Base-by-base conservation (phyloP, 2,888 invertebrate species). In the Merodon equestris region DNA sequence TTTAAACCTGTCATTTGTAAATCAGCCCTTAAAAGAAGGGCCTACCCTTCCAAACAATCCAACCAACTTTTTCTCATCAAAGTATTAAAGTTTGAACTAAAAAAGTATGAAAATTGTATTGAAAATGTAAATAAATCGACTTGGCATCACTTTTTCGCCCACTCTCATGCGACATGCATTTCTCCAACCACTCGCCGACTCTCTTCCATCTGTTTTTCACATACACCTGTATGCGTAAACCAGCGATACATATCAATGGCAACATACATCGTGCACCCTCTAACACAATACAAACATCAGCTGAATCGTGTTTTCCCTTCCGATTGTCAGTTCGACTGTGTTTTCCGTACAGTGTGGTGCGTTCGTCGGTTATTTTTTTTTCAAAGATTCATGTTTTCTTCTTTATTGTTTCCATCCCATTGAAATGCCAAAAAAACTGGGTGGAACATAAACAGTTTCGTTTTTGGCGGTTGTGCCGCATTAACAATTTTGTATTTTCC, bases 301-400 rank as follows among this genome's bases (percentile, higher is more conserved):
- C 63, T 71, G 54, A 61, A 70, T 72, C 48, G 15, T 63, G 50
- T 57, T 54, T 40, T 50, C 58, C 54, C 51, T 15, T 57, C 48
- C 56, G 34, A 48, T 58, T 18, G 45, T 63, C 79, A 79, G 79
- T 79, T 79, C 58, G 68, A 50, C 50, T 64, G 74, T 74, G 63
- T 58, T 19, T 64, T 58, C 42, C 74, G 60, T 68, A 15, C n/a
- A n/a, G 60, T 64, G 34, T 38, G 63, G 68, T 18, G 68, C 63
- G 63, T 14, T 45, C 1, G 51, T 63, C 63, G 73, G 67, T 57
- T 19, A 15, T 56, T n/a, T 2, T 27, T 27, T n/a, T 9, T 64
- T 40, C 19, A 12, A 47, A 2, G 38, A 64, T 74, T 19, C 36
- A 5, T 9, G 40, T 40, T 1, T n/a, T 7, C 17, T 27, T 13